These are phyloP conservation scores for Alca torda DNA, from an alignment of 2,797 vertebrate species.

Conservation along the genomic window DNA sequence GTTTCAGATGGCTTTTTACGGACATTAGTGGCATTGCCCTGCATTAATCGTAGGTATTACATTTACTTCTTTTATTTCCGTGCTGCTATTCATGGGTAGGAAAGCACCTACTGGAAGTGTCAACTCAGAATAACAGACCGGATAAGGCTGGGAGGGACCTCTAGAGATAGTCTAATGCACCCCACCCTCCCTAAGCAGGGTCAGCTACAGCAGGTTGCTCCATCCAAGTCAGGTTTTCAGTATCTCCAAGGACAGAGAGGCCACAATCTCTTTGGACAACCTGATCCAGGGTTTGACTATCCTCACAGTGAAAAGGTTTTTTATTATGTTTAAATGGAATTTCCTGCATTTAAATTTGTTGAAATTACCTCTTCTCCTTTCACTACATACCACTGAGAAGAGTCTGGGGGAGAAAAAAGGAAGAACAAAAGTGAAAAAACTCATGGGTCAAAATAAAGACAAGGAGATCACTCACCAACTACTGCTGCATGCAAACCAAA, in stretches of 20 bases:
- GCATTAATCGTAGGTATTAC: not conserved
- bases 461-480: not conserved
- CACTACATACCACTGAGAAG: not conserved
- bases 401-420: not conserved
- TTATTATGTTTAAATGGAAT: not conserved
- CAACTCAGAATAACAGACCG: not conserved
- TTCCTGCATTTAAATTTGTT: not conserved
- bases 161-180: not conserved
- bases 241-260: not conserved
- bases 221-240: not conserved
- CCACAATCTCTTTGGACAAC: not conserved
- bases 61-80: slow-evolving; percentile 15
- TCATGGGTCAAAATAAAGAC: not conserved
- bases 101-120: not conserved
- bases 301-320: not conserved
- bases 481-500: not conserved
- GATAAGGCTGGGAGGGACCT: not conserved
- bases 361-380: not conserved
- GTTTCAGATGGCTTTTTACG: slow-evolving; percentile 32
- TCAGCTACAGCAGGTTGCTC: not conserved
- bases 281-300: not conserved
- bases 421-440: not conserved
- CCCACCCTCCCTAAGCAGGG: not conserved
- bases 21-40: not conserved
- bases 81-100: not conserved